Evolutionary conservation across 2,113 vertebrate genomes (phyloP), one percentile per base, ranked within the genome.

Genomic region (Arvicanthis niloticus): DNA sequence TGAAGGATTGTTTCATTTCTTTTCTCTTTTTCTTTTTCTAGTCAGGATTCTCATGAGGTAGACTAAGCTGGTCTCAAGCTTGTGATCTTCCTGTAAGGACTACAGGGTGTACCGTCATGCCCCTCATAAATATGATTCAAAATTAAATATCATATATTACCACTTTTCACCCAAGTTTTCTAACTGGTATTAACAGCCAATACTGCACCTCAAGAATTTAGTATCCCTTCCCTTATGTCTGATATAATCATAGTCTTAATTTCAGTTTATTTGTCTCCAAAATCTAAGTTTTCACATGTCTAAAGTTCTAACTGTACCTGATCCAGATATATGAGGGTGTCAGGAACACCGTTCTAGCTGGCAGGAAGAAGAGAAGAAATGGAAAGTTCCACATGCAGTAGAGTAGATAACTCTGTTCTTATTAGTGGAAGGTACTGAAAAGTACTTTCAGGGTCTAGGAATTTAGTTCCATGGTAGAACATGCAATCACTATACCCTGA

Each of bases 301-400:
- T 88, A 84, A 92, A 7, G 72, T 82, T 92, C 73, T 88, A 26
- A 94, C 94, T 89, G 88, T 75, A 8, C 13, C 77, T 37, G 21
- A 7, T 17, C 81, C 21, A 94, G 13, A 84, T 12, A 76, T 19
- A 89, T 6, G 51, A 65, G 53, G 73, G 62, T 29, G 92, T 42
- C 7, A 34, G 42, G 91, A 80, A 67, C 31, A 92, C 0, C 92
- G 22, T 12, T 56, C 22, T 56, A 51, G 34, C 3, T 85, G 29
- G 58, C 1, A 95, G 70, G 40, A 75, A 88, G 84, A 86, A 51
- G 13, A 75, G 21, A 75, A 88, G 11, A 70, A 89, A 87, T 48
- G 68, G 53, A 89, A 94, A 80, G 31, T 62, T 21, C 37, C 13
- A 68, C 78, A 34, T 80, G 34, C 17, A 22, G 16, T 31, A 60